Percentiles rank a stretch among this genome's conserved stretches.
Evolutionary conservation across 2,888 invertebrate genomes (phyloP).

Genomic region (Alloplasta piceator): DNA sequence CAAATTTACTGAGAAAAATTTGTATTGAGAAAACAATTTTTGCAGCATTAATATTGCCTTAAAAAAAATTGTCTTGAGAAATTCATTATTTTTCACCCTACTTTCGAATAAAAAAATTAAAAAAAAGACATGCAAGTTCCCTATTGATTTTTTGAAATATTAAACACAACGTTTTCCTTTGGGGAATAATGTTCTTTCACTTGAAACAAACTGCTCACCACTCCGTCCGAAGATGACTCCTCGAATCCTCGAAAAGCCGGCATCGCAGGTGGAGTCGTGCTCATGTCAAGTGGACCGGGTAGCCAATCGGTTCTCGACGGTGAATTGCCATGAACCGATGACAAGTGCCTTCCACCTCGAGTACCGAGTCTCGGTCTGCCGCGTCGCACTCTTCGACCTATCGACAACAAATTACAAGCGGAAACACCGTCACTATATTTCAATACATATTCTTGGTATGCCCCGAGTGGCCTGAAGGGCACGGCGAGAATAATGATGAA

Average conservation of each 20-base stretch:
- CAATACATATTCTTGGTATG: too few relatives aligned
- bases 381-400: slow-evolving; percentile 79
- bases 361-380: slow-evolving; percentile 82
- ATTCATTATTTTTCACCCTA: too few relatives aligned
- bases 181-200: background rate
- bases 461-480: too few relatives aligned
- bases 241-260: slow-evolving; percentile 81
- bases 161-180: too few relatives aligned
- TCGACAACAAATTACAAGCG: slow-evolving; percentile 43
- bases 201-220: slow-evolving; percentile 73
- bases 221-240: slow-evolving; percentile 79
- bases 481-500: too few relatives aligned
- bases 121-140: too few relatives aligned
- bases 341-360: slow-evolving; percentile 76
- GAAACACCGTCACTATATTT: too few relatives aligned
- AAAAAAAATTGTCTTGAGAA: too few relatives aligned
- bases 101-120: too few relatives aligned
- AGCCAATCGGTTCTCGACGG: slow-evolving; percentile 81
- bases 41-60: too few relatives aligned
- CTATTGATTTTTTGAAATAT: background rate
- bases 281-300: slow-evolving; percentile 80
- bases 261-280: slow-evolving; percentile 80
- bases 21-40: too few relatives aligned
- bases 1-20: too few relatives aligned
- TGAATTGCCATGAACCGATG: slow-evolving; percentile 78